Evolutionary conservation across 1,140 invertebrate species (phyloP), one percentile per base, ranked within the genome.

Genomic region (Batillaria attramentaria): DNA sequence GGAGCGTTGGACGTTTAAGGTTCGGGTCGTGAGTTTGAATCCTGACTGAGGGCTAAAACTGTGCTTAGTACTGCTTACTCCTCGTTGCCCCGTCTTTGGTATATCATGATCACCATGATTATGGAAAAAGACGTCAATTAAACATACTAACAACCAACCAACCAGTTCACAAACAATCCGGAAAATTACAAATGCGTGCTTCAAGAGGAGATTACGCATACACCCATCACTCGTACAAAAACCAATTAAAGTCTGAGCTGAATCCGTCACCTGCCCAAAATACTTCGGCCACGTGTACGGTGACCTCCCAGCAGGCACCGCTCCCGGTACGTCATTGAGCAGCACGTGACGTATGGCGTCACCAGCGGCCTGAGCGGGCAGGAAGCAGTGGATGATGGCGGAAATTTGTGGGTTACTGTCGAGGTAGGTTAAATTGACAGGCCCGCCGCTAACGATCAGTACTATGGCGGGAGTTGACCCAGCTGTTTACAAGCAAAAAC

Each of bases 331-430:
- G n/a, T 83, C 82, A 65, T 78, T 81, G 2, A 79, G 81, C 33
- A 90, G 62, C 1, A 86, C 77, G 33, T 73, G 78, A n/a, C 69
- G 60, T 0, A 90, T 54, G 35, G 89, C 89, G 24, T 84, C 81
- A 24, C 89, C 89, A 18, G 87, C 85, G 0, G 84, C 79, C 76
- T 90, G 88, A 18, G 83, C 89, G 24, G 88, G 87, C 60, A 87
- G 89, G 66, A 88, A 89, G 68, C 86, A 87, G 35, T 87, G 79
- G 18, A 90, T 46, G n/a, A 90, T 89, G 65, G 85, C 85, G 8
- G 46, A 16, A 0, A 90, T 83, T 16, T 69, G 28, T 0, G 43
- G 41, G 54, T 69, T 78, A 5, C 65, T 41, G 20, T 84, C 81
- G 20, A 84, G 84, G 72, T 80, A 83, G 13, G 82, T 77, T 2